phyloP scores from a whole-genome alignment of 2,113 vertebrate genomes.

The Arenaria interpres region DNA sequence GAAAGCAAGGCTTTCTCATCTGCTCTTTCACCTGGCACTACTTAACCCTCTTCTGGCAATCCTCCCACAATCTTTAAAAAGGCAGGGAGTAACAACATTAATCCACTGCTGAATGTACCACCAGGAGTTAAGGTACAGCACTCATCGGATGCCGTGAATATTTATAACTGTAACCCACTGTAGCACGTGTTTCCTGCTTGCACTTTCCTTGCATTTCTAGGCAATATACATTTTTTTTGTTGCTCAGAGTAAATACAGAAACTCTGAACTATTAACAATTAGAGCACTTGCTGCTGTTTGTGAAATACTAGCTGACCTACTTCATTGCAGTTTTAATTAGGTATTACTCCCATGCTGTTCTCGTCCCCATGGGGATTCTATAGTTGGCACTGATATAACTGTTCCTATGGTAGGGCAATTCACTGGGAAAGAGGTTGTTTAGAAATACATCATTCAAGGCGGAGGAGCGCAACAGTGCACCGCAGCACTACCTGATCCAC shows the following conservation, averaged over 20 bases:
- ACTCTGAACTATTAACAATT: conserved; percentile 46
- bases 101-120: neutral
- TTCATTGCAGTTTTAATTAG: conserved; percentile 69
- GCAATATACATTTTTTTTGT: neutral
- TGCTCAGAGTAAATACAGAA: conserved; percentile 34
- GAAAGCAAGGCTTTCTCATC: neutral
- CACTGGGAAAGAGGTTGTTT: neutral
- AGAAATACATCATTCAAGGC: neutral
- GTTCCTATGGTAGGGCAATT: neutral
- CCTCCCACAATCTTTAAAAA: neutral
- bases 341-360: conserved; percentile 62
- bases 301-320: conserved; percentile 66
- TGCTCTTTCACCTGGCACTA: neutral
- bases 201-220: conserved; percentile 15
- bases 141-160: neutral
- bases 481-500: neutral
- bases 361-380: conserved; percentile 11
- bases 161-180: neutral
- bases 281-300: conserved; percentile 46
- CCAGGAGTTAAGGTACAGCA: neutral
- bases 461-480: neutral
- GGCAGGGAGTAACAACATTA: neutral
- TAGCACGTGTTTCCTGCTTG: neutral
- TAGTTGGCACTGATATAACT: conserved; percentile 16
- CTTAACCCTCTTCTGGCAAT: neutral